These are phyloP conservation scores for Gorilla gorilla DNA, from an alignment of 2,113 vertebrate genomes.

Conservation along the genomic window DNA sequence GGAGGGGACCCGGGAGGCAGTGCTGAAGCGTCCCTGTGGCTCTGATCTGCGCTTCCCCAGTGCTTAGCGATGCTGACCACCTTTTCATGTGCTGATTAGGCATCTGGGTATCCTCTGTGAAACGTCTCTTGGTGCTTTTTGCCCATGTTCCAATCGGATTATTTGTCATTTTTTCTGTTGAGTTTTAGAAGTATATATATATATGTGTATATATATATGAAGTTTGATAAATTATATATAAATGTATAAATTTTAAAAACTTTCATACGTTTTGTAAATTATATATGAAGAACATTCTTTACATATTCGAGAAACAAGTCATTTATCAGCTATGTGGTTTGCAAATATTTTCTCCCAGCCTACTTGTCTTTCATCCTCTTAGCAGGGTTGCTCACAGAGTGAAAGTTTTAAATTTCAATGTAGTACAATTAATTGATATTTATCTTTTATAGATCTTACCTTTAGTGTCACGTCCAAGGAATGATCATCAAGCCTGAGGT, in stretches of 20 bases:
- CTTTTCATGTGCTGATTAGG: neutral
- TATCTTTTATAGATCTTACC: neutral
- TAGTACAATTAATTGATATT: neutral
- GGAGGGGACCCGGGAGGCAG: neutral
- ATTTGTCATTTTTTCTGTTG: neutral
- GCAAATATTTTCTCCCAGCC: neutral
- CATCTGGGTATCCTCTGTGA: neutral
- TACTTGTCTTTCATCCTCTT: neutral
- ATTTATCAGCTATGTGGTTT: neutral
- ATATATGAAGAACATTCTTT: neutral
- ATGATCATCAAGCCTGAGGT: neutral
- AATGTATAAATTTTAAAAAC: neutral
- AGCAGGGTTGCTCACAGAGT: neutral
- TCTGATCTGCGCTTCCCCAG: accelerated
- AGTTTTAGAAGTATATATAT: neutral
- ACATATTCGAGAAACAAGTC: neutral
- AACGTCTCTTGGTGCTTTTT: neutral
- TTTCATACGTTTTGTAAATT: neutral
- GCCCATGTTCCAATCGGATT: neutral
- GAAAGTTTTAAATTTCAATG: neutral
- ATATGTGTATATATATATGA: neutral
- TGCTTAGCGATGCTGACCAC: too few relatives aligned
- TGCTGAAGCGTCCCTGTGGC: neutral
- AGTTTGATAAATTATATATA: neutral
- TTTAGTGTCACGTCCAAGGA: neutral